A percentile compares a stretch with the other conserved stretches of the same genome.
These are phyloP conservation scores for human DNA, from an alignment of 2,113 vertebrate species.

Conservation along the genomic window GRCh38 chr2:42232001-42232500, in stretches of 20 bases:
- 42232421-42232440: neutral
- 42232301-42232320: neutral
- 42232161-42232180: neutral
- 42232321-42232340: neutral
- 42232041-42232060: neutral
- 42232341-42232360: neutral
- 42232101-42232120: neutral
- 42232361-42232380: neutral
- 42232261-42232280: neutral
- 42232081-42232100: neutral
- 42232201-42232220: neutral
- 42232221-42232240: neutral
- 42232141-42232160: neutral
- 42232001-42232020: neutral
- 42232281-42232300: neutral
- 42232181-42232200: conserved; percentile 20
- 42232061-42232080: neutral
- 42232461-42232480: neutral
- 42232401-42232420: neutral
- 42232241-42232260: neutral
- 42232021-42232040: neutral
- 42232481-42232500: neutral
- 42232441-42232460: neutral
- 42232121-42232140: neutral
- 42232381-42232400: neutral